A percentile compares a stretch with the other conserved stretches of the same genome.
phyloP scores from a whole-genome alignment of 1,140 invertebrate species.

The Eueides isabella region DNA sequence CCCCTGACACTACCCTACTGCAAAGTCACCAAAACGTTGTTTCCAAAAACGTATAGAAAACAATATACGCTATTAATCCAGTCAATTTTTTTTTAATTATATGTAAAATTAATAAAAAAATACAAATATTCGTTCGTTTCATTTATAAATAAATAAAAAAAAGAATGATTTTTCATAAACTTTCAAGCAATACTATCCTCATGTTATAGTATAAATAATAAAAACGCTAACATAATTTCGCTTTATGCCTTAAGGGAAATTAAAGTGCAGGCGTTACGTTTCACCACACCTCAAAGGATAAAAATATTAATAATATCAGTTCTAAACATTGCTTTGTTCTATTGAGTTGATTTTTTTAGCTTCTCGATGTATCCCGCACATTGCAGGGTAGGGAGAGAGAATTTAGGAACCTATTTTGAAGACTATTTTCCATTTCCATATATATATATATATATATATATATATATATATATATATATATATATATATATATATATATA shows the following conservation, averaged over 20 bases:
- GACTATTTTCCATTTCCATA: background rate
- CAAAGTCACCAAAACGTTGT: too few relatives aligned
- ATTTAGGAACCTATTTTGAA: background rate
- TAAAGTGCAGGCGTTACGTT: conserved; percentile 12
- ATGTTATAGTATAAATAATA: conserved; percentile 7
- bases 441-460: too few relatives aligned
- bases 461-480: too few relatives aligned
- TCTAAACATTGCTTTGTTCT: background rate
- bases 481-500: too few relatives aligned
- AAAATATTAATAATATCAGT: background rate
- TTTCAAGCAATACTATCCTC: background rate
- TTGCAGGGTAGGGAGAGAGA: background rate
- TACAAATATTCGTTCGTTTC: too few relatives aligned
- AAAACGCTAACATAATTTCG: conserved; percentile 1
- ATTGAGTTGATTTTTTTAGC: background rate
- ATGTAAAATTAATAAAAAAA: too few relatives aligned
- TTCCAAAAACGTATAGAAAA: too few relatives aligned
- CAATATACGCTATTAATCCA: too few relatives aligned
- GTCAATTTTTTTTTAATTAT: too few relatives aligned
- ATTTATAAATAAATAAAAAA: too few relatives aligned
- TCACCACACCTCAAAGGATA: conserved; percentile 18
- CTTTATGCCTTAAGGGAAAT: conserved; percentile 21
- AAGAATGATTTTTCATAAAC: background rate
- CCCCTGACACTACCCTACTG: too few relatives aligned
- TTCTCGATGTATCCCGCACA: background rate